A percentile compares a stretch with the other conserved stretches of the same genome.
Evolutionary conservation across 2,888 invertebrate genomes (phyloP).

Genomic region (Ditula angustiorana): DNA sequence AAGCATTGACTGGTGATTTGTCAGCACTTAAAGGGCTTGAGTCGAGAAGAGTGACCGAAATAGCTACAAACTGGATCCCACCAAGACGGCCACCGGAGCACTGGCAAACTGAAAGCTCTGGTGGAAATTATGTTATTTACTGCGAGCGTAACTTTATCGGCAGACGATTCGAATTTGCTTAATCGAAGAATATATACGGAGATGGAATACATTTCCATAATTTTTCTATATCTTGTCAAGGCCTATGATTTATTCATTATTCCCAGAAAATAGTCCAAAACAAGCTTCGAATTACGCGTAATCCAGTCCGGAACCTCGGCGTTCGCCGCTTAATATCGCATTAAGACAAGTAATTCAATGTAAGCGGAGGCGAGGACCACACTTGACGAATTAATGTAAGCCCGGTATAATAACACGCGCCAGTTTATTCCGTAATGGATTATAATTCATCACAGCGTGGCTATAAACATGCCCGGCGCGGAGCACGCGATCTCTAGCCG

Average conservation of each 20-base stretch:
- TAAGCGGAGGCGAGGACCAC: conserved; percentile 58
- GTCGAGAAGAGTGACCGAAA: background rate
- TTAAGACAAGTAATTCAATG: conserved; percentile 29
- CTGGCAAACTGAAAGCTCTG: background rate
- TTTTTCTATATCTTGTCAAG: conserved; percentile 8
- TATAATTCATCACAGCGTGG: conserved; percentile 54
- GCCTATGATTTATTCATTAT: conserved; percentile 33
- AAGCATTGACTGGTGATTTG: background rate
- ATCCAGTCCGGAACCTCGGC: conserved; percentile 23
- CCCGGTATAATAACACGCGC: conserved; percentile 56
- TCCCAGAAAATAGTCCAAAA: conserved; percentile 26
- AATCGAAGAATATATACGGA: conserved; percentile 26
- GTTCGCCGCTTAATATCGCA: conserved; percentile 27
- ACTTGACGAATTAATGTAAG: conserved; percentile 65
- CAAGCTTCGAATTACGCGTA: conserved; percentile 28
- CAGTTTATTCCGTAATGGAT: conserved; percentile 58
- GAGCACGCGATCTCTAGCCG: conserved; percentile 29
- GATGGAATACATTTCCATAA: conserved; percentile 23
- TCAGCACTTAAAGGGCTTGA: conserved; percentile 6
- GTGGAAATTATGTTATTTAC: background rate
- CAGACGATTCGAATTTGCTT: conserved; percentile 19
- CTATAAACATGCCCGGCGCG: conserved; percentile 38
- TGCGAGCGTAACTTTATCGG: background rate
- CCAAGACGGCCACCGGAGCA: background rate
- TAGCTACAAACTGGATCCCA: background rate